Evolutionary conservation across 2,888 invertebrate species (phyloP).

Genomic region (Drepanosiphum platanoidis): DNA sequence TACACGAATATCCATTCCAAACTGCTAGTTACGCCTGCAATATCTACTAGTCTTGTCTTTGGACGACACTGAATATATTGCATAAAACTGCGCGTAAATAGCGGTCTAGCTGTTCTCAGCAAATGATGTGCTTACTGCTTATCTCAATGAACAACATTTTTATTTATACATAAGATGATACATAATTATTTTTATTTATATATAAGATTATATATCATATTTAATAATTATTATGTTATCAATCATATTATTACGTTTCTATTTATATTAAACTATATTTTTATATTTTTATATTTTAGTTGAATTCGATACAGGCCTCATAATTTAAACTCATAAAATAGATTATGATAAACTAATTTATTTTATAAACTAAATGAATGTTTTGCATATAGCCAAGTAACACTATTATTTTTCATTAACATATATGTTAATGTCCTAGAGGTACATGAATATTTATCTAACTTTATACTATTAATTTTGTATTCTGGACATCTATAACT

Average conservation of each 20-base stretch:
- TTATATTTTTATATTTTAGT: not conserved
- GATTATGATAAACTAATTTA: not conserved
- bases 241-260: not conserved
- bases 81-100: no score
- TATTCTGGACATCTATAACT: not conserved
- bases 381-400: not conserved
- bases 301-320: not conserved
- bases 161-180: no score
- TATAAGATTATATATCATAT: no score
- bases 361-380: conserved; percentile 4
- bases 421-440: not conserved
- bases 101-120: no score
- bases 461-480: not conserved
- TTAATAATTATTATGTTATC: not conserved
- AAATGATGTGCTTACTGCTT: no score
- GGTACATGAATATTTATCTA: not conserved
- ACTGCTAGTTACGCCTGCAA: no score
- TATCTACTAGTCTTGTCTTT: no score
- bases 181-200: no score
- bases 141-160: no score
- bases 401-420: not conserved
- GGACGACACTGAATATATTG: no score
- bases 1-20: no score
- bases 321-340: not conserved
- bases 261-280: not conserved